Conservation (phyloP, 2,113 vertebrate species). For the Dissostichus mawsoni region DNA sequence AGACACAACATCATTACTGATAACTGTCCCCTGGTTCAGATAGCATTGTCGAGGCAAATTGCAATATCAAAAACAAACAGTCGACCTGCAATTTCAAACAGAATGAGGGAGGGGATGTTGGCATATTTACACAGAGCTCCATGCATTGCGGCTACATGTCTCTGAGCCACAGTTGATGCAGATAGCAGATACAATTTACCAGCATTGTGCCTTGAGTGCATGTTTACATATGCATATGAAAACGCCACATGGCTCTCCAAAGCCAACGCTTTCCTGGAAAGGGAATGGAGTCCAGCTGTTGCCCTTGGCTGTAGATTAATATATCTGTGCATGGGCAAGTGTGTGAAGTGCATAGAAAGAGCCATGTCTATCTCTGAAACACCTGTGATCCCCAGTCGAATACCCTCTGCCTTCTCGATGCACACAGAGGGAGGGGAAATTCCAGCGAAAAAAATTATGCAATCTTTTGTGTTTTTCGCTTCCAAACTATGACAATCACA, state of each 20-base stretch:
- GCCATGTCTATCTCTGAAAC: conserved; percentile 43
- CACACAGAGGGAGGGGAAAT: conserved; percentile 24
- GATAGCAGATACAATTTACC: conserved; percentile 35
- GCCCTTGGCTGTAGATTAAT: conserved; percentile 53
- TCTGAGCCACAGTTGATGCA: conserved; percentile 29
- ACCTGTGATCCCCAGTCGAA: conserved; percentile 51
- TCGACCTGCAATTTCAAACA: conserved; percentile 41
- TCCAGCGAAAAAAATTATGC: background rate
- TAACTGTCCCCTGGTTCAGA: conserved; percentile 8
- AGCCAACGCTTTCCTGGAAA: conserved; percentile 33
- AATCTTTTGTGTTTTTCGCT: background rate
- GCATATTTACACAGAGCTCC: conserved; percentile 42
- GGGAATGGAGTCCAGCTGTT: conserved; percentile 55
- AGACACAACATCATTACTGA: conserved; percentile 9
- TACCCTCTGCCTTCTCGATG: conserved; percentile 18
- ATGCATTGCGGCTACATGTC: background rate
- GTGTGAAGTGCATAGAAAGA: conserved; percentile 45
- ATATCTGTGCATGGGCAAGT: conserved; percentile 29
- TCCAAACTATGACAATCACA: background rate
- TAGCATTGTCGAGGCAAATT: conserved; percentile 41
- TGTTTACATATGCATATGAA: conserved; percentile 58
- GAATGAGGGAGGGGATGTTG: conserved; percentile 12
- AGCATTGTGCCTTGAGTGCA: conserved; percentile 14
- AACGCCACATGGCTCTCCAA: conserved; percentile 40
- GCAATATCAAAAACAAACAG: conserved; percentile 51